These are phyloP conservation scores for Cepaea hortensis DNA, from an alignment of 2,888 invertebrate species.

Conservation along the genomic window DNA sequence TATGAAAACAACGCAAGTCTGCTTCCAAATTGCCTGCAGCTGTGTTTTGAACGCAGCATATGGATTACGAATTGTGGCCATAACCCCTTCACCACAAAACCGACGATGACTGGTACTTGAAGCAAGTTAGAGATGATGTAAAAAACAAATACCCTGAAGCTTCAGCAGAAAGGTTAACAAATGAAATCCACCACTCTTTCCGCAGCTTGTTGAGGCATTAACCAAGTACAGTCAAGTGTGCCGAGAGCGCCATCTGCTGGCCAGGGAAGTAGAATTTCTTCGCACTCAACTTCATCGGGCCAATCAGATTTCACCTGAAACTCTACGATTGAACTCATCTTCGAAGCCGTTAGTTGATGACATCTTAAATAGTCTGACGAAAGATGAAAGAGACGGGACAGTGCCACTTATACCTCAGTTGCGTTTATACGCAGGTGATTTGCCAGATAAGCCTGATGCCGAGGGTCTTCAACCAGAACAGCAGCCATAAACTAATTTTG, in stretches of 20 bases:
- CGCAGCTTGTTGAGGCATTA: slow-evolving; percentile 70
- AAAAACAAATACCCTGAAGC: too few relatives aligned
- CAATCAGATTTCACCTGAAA: slow-evolving; percentile 57
- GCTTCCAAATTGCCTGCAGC: too few relatives aligned
- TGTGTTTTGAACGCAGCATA: too few relatives aligned
- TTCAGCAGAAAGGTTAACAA: too few relatives aligned
- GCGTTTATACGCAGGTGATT: slow-evolving; percentile 35
- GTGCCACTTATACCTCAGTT: slow-evolving; percentile 44
- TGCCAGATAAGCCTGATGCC: slow-evolving; percentile 41
- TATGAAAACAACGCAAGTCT: too few relatives aligned
- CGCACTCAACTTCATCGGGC: slow-evolving; percentile 64
- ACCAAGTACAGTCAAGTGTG: slow-evolving; percentile 66
- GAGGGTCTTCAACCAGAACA: slow-evolving; percentile 17
- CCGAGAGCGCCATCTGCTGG: slow-evolving; percentile 70
- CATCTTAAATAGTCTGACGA: slow-evolving; percentile 63
- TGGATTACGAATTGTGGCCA: too few relatives aligned
- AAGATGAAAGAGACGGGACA: slow-evolving; percentile 58
- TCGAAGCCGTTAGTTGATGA: slow-evolving; percentile 66
- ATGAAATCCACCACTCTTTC: not conserved
- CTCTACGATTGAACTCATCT: slow-evolving; percentile 64
- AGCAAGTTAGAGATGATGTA: too few relatives aligned
- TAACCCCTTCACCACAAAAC: too few relatives aligned
- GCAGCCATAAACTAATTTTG: not conserved
- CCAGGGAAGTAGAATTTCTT: slow-evolving; percentile 72
- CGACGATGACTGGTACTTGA: too few relatives aligned